Conservation (phyloP, 2,113 vertebrate species). For the Myotis davidii region DNA sequence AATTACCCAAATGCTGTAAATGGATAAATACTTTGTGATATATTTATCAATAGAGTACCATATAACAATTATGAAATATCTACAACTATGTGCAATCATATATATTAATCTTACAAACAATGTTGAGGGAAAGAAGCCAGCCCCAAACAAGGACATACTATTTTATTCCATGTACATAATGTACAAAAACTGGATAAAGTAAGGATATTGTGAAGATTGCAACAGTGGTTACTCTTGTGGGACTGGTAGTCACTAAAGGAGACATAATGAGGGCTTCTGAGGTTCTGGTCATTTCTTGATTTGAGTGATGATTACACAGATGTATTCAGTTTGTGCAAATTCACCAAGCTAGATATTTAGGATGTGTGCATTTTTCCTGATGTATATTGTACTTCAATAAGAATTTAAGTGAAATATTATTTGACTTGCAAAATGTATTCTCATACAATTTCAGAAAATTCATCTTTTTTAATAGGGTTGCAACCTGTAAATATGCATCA, state of each 20-base stretch:
- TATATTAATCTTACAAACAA: background rate
- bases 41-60: background rate
- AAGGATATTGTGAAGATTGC: background rate
- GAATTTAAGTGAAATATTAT: background rate
- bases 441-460: constrained; percentile 15
- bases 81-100: background rate
- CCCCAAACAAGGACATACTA: background rate
- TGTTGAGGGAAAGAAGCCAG: background rate
- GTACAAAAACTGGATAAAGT: background rate
- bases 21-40: background rate
- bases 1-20: background rate
- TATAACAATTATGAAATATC: background rate
- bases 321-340: background rate
- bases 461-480: background rate
- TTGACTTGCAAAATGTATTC: background rate
- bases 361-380: background rate
- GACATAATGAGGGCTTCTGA: background rate
- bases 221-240: background rate
- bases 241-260: background rate
- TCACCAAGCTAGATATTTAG: background rate
- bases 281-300: background rate
- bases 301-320: background rate
- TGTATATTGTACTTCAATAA: background rate
- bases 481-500: background rate
- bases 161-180: background rate